Percentiles rank a stretch among this genome's conserved stretches.
phyloP scores from a whole-genome alignment of 2,797 vertebrate genomes.

The Arvicola amphibius region DNA sequence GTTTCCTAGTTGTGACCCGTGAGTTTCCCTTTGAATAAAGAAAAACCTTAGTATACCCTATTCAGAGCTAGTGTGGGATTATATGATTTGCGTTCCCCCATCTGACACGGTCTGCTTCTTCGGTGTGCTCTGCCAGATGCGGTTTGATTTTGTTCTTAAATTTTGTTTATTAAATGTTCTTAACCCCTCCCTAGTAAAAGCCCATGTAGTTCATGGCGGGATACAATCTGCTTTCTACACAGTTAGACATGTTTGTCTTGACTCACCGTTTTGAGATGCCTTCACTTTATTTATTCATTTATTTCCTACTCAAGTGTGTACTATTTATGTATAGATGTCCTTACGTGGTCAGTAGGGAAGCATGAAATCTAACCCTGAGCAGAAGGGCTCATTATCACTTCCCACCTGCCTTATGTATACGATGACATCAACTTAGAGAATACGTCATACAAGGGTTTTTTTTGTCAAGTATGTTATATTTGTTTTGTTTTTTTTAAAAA shows the following conservation, averaged over 20 bases:
- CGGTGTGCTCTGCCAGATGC: not conserved
- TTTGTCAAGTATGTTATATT: not conserved
- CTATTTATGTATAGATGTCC: not conserved
- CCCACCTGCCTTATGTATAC: not conserved
- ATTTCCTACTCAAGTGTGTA: not conserved
- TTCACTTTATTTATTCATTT: not conserved
- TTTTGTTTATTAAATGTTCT: not conserved
- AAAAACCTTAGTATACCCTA: too few species aligned
- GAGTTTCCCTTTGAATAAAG: too few species aligned
- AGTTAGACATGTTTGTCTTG: not conserved
- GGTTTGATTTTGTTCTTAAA: slow-evolving; percentile 13
- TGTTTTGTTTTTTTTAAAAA: not conserved
- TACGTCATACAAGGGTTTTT: not conserved
- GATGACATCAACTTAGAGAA: not conserved
- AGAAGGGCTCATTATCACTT: not conserved
- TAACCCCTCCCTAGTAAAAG: not conserved
- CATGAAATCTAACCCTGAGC: not conserved
- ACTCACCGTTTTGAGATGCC: not conserved
- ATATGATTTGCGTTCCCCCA: too few species aligned
- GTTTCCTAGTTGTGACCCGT: too few species aligned
- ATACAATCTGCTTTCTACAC: not conserved
- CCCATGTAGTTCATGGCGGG: fast-evolving
- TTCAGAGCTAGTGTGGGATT: too few species aligned
- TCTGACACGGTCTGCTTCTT: not conserved
- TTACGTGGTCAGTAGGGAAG: not conserved